Base-by-base conservation (phyloP, 35 echinoderm and acorn worm species). In the Lytechinus variegatus region DNA sequence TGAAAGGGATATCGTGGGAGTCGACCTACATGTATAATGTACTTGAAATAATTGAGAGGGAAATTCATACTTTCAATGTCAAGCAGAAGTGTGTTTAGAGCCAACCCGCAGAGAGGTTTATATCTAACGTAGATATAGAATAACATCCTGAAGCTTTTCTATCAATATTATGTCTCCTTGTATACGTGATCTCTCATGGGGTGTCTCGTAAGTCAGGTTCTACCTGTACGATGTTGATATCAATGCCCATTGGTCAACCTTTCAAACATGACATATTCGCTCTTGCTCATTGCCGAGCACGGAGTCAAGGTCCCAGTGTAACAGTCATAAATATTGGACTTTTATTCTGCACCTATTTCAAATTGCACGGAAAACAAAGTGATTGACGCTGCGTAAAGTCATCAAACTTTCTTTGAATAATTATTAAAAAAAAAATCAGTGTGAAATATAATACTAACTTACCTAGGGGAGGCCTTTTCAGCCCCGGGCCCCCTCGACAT, bases 321-420 rank as follows among this genome's bases (percentile, higher is more conserved):
- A 79, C 66, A 79, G n/a, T 24, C 66, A 79, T 79, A 16, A 79
- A 79, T 79, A 79, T 79, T 79, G 66, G 66, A 79, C 66, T 79
- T 60, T 16, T 58, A 71, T 79, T 7, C 14, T 24, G 66, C 56
- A 79, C 66, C 66, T 6, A 79, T 79, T n/a, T 79, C 19, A 16
- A 24, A 6, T 24, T 79, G 12, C 6, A 79, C 6, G 19, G 24
- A 79, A 79, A 79, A 79, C 66, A 79, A 79, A 16, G 21, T 79
- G 66, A 24, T 79, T 79, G 66, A 79, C 66, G 24, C 66, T 79
- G 16, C 19, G n/a, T 24, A 79, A 24, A 79, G n/a, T 60, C 57
- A 16, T 60, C 57, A 60, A 10, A 12, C 57, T 44, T 44, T 44
- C 33, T 44, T 44, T 44, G 33, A 44, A 44, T 44, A 44, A 44